Evolutionary conservation across 1,140 invertebrate genomes (phyloP).

Genomic region (Drosophila ercepeae): DNA sequence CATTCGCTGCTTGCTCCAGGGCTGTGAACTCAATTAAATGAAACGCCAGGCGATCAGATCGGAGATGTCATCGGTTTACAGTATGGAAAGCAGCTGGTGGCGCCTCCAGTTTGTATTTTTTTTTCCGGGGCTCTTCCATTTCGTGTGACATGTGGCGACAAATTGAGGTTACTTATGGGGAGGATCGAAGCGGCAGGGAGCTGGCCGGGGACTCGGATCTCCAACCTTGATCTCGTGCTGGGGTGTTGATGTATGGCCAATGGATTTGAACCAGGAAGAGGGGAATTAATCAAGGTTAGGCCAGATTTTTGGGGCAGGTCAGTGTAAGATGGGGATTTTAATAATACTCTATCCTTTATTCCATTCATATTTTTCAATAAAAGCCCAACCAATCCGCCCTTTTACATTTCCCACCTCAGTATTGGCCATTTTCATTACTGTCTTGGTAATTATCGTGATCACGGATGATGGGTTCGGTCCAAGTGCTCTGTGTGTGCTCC

Average conservation of each 20-base stretch:
- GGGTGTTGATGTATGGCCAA: conserved; percentile 39
- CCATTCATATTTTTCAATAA: too few species aligned
- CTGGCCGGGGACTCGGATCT: neutral
- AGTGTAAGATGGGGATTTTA: too few species aligned
- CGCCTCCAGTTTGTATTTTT: conserved; percentile 52
- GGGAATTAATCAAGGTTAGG: conserved; percentile 27
- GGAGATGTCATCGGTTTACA: conserved; percentile 66
- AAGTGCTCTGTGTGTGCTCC: conserved; percentile 43
- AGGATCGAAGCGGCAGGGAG: conserved; percentile 6
- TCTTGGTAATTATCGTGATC: conserved; percentile 44
- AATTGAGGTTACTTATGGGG: conserved; percentile 67
- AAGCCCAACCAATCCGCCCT: too few species aligned
- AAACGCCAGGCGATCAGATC: conserved; percentile 72
- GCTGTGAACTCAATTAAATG: conserved; percentile 80
- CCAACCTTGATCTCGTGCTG: conserved; percentile 24
- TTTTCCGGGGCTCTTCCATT: conserved; percentile 20
- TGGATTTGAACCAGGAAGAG: neutral
- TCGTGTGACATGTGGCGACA: conserved; percentile 77
- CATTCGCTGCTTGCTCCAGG: conserved; percentile 20
- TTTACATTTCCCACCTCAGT: too few species aligned
- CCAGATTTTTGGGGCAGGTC: conserved; percentile 24
- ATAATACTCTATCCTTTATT: too few species aligned
- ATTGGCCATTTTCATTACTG: conserved; percentile 35
- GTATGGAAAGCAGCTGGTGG: conserved; percentile 62
- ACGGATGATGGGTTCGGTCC: conserved; percentile 29